phyloP scores from a whole-genome alignment of 2,888 invertebrate species.

The Dione juno region DNA sequence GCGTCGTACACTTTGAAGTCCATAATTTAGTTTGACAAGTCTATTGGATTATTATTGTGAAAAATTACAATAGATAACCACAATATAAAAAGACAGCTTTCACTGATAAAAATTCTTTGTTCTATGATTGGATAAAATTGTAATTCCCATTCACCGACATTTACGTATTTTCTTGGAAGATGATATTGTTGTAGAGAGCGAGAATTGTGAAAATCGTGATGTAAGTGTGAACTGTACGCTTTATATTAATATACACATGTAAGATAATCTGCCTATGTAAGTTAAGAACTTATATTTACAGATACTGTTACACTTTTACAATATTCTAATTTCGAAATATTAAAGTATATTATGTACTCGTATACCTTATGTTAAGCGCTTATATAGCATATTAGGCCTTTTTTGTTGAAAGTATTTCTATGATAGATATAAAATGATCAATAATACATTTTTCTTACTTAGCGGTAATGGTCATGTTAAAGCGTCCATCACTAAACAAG shows the following conservation, averaged over 20 bases:
- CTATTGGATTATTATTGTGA: slow-evolving; percentile 39
- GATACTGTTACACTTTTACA: not conserved
- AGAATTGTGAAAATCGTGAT: slow-evolving; percentile 1
- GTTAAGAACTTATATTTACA: not conserved
- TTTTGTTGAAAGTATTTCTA: too few relatives aligned
- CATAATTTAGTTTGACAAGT: slow-evolving; percentile 53
- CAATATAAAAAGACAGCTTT: slow-evolving; percentile 12
- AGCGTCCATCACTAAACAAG: slow-evolving; percentile 90
- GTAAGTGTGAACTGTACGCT: slow-evolving; percentile 6
- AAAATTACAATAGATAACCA: slow-evolving; percentile 8
- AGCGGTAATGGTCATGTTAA: slow-evolving; percentile 91
- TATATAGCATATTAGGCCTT: too few relatives aligned
- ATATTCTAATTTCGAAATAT: not conserved
- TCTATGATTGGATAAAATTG: slow-evolving; percentile 14
- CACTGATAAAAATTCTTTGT: slow-evolving; percentile 22
- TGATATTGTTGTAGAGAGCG: not conserved
- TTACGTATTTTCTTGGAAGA: slow-evolving; percentile 4
- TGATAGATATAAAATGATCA: too few relatives aligned
- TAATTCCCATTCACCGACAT: not conserved
- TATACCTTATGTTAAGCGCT: not conserved
- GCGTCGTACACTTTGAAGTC: slow-evolving; percentile 50
- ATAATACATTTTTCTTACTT: slow-evolving; percentile 86
- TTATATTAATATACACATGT: not conserved
- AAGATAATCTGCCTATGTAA: slow-evolving; percentile 13
- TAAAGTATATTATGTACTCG: too few relatives aligned